Conservation (phyloP, 2,113 vertebrate genomes). For the Fregata magnificens region DNA sequence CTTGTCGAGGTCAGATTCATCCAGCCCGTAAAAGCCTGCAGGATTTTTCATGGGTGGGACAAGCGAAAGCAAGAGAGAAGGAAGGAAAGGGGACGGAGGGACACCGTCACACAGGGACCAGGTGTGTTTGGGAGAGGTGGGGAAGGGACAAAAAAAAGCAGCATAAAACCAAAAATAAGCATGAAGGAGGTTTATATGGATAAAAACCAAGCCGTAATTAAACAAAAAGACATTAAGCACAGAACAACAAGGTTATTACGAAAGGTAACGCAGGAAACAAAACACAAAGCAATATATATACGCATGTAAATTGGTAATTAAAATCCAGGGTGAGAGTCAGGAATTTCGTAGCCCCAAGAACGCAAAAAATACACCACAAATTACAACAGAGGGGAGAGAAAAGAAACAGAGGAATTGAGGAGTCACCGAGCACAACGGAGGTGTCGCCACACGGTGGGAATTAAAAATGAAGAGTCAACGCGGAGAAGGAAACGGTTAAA, state of each 20-base stretch:
- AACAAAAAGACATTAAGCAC: background rate
- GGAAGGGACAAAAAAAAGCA: slow-evolving; percentile 1
- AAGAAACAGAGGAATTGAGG: background rate
- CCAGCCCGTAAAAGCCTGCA: slow-evolving; percentile 88
- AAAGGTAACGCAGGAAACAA: background rate
- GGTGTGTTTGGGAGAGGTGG: background rate
- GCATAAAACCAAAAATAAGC: slow-evolving; percentile 27
- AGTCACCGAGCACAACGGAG: background rate
- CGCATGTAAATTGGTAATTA: background rate
- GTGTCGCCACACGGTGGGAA: background rate
- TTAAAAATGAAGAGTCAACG: background rate
- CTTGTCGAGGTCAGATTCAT: slow-evolving; percentile 89
- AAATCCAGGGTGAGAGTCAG: background rate
- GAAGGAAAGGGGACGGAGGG: background rate
- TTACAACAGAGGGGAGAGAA: background rate
- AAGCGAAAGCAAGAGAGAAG: slow-evolving; percentile 38
- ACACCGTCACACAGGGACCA: background rate
- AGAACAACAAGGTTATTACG: background rate
- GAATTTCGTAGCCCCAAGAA: background rate
- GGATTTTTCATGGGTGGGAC: slow-evolving; percentile 36
- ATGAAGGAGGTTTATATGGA: slow-evolving; percentile 31
- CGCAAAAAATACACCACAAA: background rate
- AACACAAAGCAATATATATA: background rate
- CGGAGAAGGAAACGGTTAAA: background rate
- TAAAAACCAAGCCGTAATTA: slow-evolving; percentile 26